Evolutionary conservation across 2,888 invertebrate genomes (phyloP), one percentile per base, ranked within the genome.

Genomic region (Crocallis elinguaria): DNA sequence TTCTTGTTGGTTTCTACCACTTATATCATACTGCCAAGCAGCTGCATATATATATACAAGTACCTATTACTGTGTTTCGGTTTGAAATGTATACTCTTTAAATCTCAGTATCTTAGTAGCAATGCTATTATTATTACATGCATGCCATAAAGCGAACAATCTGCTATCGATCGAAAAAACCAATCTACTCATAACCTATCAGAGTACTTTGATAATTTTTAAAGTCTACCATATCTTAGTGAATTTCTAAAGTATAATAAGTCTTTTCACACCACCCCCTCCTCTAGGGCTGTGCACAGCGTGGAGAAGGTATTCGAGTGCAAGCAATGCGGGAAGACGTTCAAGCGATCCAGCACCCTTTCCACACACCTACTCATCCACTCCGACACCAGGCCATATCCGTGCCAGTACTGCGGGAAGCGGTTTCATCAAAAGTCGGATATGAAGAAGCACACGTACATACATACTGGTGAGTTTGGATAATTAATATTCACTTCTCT

Each of bases 361-460:
- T 98, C 98, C 60, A 99, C 99, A 7, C 99, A 99, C 87, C 94
- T 99, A 66, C 94, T 99, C 66, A 99, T 99, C 72, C 99, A 99
- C 92, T 98, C 98, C 60, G 98, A 98, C 88, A 98, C 98, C 52
- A 93, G 98, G 79, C 98, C 99, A 17, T 99, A 98, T 85, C 98
- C 99, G 4, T 99, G 99, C 88, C 97, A 97, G 84, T 99, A 98
- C 90, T 99, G 99, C 87, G 99, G 99, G 53, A 99, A 99, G 88
- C 92, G 99, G 70, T 99, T 99, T 91, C 99, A 99, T 82, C 99
- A 99, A 91, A 99, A 99, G 84, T 98, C 98, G 45, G 99, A 99
- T 87, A 99, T 99, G 99, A 99, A 99, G 93, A 99, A 99, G 79
- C 99, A 99, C 91, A 99, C 99, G 17, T 99, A 99, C 82, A 99